phyloP scores from a whole-genome alignment of 2,113 vertebrate species.

The Lethenteron reissneri region DNA sequence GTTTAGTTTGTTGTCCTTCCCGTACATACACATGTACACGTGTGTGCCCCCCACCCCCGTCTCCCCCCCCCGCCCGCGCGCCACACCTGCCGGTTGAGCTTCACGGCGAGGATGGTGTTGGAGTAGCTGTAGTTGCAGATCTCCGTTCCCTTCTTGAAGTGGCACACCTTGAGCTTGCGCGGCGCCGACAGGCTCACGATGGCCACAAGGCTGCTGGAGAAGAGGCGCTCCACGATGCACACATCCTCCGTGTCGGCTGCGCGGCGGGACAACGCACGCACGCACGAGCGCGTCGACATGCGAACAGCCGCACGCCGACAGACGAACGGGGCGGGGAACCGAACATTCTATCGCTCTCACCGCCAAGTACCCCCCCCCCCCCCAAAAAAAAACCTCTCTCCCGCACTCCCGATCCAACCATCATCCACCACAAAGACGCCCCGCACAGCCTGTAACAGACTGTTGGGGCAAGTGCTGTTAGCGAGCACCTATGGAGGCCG shows the following conservation, averaged over 20 bases:
- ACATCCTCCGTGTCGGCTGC: slow-evolving; percentile 86
- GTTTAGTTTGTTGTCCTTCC: too few species aligned
- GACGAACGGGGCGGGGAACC: too few species aligned
- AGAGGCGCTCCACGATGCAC: slow-evolving; percentile 86
- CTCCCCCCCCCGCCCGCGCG: too few species aligned
- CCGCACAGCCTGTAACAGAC: too few species aligned
- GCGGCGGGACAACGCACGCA: not conserved
- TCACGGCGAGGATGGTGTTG: slow-evolving; percentile 91
- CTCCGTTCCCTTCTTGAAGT: slow-evolving; percentile 97
- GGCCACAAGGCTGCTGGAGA: slow-evolving; percentile 89
- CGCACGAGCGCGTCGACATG: too few species aligned
- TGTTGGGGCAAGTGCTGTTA: too few species aligned
- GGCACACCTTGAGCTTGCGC: slow-evolving; percentile 93
- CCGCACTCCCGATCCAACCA: not conserved
- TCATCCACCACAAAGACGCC: not conserved
- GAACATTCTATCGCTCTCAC: too few species aligned
- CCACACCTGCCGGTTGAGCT: slow-evolving; percentile 78
- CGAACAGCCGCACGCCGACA: too few species aligned
- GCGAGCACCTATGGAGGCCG: too few species aligned
- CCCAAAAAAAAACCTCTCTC: not conserved
- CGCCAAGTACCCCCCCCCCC: too few species aligned
- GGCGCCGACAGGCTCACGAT: slow-evolving; percentile 96
- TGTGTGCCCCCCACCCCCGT: too few species aligned
- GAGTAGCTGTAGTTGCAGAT: slow-evolving; percentile 99
- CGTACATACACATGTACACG: too few species aligned